Conservation (phyloP, 2,113 vertebrate species). For the Psophia crepitans region DNA sequence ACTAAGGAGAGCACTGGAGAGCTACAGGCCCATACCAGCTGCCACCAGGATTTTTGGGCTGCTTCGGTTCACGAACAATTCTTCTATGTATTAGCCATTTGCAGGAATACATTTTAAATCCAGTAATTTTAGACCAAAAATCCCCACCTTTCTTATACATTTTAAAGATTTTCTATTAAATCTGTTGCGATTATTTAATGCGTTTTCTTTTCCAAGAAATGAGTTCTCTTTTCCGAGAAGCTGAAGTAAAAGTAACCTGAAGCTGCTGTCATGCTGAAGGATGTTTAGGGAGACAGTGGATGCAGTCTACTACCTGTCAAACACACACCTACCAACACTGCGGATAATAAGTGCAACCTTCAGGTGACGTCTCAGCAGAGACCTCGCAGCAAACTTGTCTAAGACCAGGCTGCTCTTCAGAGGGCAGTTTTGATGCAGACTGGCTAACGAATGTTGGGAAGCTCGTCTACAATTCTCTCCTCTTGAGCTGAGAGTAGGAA, state of each 20-base stretch:
- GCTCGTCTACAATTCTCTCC: not conserved
- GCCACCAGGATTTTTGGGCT: not conserved
- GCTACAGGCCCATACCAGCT: not conserved
- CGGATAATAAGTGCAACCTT: not conserved
- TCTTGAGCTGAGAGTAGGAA: not conserved
- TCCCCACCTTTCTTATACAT: accelerated
- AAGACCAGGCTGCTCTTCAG: not conserved
- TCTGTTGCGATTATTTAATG: not conserved
- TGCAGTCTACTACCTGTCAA: not conserved
- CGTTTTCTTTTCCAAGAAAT: not conserved
- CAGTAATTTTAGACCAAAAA: not conserved
- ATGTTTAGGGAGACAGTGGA: not conserved
- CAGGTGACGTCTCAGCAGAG: not conserved
- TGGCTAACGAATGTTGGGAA: not conserved
- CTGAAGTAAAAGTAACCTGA: not conserved
- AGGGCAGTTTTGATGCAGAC: not conserved
- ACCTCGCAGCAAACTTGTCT: not conserved
- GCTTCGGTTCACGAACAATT: not conserved
- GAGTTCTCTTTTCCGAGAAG: not conserved
- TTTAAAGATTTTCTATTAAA: not conserved
- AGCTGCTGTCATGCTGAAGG: not conserved
- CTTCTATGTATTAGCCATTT: not conserved
- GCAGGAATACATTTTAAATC: not conserved
- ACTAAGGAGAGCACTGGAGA: not conserved
- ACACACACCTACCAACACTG: not conserved